Base-by-base conservation (phyloP, 2,888 invertebrate genomes). In the Lycaena phlaeas region DNA sequence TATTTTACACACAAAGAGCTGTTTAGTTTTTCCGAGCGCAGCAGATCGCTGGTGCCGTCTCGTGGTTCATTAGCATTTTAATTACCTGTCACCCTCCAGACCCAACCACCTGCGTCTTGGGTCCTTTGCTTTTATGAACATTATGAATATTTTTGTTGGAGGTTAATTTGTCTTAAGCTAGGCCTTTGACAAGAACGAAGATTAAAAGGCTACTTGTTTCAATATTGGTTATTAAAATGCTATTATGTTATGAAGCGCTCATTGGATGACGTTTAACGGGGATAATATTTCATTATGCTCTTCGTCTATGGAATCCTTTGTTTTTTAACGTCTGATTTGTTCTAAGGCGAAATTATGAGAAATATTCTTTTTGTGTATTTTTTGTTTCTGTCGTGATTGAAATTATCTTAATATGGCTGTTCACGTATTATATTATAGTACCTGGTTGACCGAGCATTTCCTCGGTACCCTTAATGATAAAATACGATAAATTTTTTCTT, bases 11-110 rank as follows among this genome's bases (percentile, higher is more conserved):
- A 17, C 34, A 34, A 17, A 34, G 18, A 34, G 36, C 36, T 38
- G 40, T 44, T 44, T 42, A 43, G 41, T 36, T 22, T 10, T 18
- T 27, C 40, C 14, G 37, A 26, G 36, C 29, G 39, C 44, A 40
- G 42, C 29, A 40, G 27, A 38, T 39, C 40, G 44, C 43, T 26
- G 28, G 42, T 36, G 43, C 40, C 41, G 49, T 41, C 43, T 59
- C 59, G 51, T 59, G 59, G 55, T 60, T 76, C 68, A 78, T 81
- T 81, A 72, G 64, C 81, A 79, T 79, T 71, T 78, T 79, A 81
- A 82, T 82, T 75, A 79, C 64, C 73, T 76, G 77, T 53, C 53
- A 46, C 17, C 41, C 37, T 42, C 48, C 46, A 48, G 48, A 44
- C 48, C 27, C 14, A 38, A 37, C 49, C 54, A 56, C 53, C 54